Percentiles rank a stretch among this genome's conserved stretches.
Conservation (phyloP, 2,113 vertebrate genomes). For the Neopipo cinnamomea region DNA sequence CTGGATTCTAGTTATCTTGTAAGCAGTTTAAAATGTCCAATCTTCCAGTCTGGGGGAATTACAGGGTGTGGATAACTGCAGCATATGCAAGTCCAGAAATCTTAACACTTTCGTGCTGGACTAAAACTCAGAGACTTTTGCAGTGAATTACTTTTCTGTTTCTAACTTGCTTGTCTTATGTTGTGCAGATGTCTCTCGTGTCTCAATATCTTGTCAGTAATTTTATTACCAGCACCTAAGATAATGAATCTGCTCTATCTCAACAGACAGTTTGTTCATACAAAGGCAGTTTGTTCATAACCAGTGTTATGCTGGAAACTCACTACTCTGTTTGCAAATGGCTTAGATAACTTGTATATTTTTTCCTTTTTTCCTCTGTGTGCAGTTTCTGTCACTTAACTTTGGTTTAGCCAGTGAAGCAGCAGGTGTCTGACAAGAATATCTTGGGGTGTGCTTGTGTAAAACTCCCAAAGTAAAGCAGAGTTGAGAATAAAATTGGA, state of each 20-base stretch:
- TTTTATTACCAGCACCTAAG: neutral
- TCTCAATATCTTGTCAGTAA: neutral
- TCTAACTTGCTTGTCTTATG: neutral
- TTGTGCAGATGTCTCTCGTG: neutral
- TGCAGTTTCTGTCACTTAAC: neutral
- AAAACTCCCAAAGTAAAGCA: neutral
- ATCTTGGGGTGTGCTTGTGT: neutral
- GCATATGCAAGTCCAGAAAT: neutral
- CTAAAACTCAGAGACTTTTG: neutral
- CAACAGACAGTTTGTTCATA: neutral
- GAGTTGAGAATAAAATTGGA: neutral
- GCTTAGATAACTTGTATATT: neutral
- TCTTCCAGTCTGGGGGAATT: neutral
- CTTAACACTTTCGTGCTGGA: neutral
- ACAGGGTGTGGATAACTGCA: neutral
- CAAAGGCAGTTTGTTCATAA: neutral
- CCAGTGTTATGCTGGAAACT: neutral
- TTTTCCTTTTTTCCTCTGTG: fast-evolving
- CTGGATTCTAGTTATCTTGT: neutral
- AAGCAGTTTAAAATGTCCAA: neutral
- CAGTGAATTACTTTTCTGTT: neutral
- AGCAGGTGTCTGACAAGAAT: neutral
- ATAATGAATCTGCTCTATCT: neutral
- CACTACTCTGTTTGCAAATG: neutral
- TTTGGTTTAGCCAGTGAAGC: neutral